These are phyloP conservation scores for Deroplatys truncata DNA, from an alignment of 2,888 invertebrate genomes.

Conservation along the genomic window DNA sequence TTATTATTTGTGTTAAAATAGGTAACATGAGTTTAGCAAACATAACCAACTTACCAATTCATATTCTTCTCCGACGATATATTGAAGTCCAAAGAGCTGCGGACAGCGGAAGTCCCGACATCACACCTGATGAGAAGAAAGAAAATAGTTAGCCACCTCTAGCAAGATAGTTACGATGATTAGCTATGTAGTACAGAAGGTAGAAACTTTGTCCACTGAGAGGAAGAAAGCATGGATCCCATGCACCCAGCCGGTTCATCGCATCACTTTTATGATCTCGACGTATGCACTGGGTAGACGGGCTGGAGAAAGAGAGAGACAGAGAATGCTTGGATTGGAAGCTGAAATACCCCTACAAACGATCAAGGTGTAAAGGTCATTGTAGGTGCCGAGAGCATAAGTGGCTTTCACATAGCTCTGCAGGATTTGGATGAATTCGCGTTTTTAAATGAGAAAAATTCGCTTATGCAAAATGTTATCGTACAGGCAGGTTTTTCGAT, in stretches of 20 bases:
- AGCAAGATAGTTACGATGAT: neutral
- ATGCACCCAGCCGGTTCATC: neutral
- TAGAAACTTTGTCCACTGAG: too few relatives aligned
- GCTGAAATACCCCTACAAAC: neutral
- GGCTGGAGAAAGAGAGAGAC: neutral
- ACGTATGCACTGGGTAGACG: neutral
- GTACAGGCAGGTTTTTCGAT: too few relatives aligned
- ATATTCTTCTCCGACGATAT: constrained; percentile 26
- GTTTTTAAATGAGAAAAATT: too few relatives aligned
- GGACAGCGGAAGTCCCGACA: constrained; percentile 26
- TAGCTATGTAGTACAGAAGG: neutral
- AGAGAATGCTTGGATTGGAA: neutral
- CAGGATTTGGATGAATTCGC: neutral
- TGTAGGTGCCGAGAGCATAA: neutral
- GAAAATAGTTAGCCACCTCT: neutral
- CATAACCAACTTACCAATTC: constrained; percentile 25
- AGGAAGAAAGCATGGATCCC: neutral
- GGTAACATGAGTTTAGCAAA: neutral
- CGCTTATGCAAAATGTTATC: too few relatives aligned
- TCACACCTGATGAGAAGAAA: constrained; percentile 25
- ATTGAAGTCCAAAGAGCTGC: constrained; percentile 28
- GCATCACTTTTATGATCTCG: neutral
- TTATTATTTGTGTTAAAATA: too few relatives aligned
- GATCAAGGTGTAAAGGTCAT: neutral
- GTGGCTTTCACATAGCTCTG: neutral